phyloP scores from a whole-genome alignment of 2,113 vertebrate genomes.

The Micronisus gabar region DNA sequence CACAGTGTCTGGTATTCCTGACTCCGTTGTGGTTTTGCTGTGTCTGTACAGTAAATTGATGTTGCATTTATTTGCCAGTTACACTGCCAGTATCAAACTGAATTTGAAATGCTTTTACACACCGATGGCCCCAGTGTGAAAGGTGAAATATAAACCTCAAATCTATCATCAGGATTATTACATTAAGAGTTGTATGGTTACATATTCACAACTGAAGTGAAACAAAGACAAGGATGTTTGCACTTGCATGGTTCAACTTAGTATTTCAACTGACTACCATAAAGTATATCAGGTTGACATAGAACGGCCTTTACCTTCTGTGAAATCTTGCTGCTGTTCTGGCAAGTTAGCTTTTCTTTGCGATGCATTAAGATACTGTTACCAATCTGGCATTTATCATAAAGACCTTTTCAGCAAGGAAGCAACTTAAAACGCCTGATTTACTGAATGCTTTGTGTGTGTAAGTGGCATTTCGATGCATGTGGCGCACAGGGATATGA shows the following conservation, averaged over 20 bases:
- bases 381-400: neutral
- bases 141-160: neutral
- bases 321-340: neutral
- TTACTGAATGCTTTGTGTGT: neutral
- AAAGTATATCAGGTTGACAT: neutral
- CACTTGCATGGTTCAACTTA: neutral
- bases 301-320: neutral
- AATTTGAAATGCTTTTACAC: neutral
- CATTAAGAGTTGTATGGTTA: neutral
- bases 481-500: fast-evolving
- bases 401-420: neutral
- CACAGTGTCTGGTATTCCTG: neutral
- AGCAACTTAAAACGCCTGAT: neutral
- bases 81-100: neutral
- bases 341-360: neutral
- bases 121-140: neutral
- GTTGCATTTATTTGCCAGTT: neutral
- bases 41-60: neutral
- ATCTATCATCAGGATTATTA: neutral
- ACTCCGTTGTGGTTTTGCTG: neutral
- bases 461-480: neutral
- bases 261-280: neutral
- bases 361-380: neutral
- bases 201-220: neutral
- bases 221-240: neutral